phyloP scores from a whole-genome alignment of 2,797 vertebrate species.

The Sebastes iracundus region DNA sequence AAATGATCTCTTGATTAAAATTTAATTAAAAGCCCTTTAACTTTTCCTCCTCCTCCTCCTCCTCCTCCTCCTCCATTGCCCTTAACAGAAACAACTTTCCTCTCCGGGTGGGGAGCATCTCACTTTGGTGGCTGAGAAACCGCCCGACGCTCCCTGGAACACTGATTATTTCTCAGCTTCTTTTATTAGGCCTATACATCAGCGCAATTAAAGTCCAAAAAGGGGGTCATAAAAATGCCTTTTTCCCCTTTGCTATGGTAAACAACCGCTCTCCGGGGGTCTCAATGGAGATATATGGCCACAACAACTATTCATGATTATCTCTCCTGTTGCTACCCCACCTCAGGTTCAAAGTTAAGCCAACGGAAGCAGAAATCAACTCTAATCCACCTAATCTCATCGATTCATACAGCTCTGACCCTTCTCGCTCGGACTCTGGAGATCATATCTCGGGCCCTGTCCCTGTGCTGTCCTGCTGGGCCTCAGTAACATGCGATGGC shows the following conservation, averaged over 20 bases:
- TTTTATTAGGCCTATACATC: conserved; percentile 68
- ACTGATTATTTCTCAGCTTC: conserved; percentile 56
- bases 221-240: conserved; percentile 33
- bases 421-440: conserved; percentile 14
- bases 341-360: conserved; percentile 44
- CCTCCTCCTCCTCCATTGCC: conserved; percentile 42
- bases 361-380: conserved; percentile 38
- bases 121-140: conserved; percentile 46
- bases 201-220: conserved; percentile 53
- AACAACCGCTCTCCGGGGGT: conserved; percentile 21
- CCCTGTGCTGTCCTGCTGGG: conserved; percentile 18
- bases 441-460: conserved; percentile 51
- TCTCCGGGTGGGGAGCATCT: conserved; percentile 41
- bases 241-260: conserved; percentile 15
- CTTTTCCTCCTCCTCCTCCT: conserved; percentile 44
- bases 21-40: conserved; percentile 84
- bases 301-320: not conserved
- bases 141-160: conserved; percentile 41
- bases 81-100: conserved; percentile 66
- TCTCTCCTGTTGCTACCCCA: conserved; percentile 10
- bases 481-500: conserved; percentile 20
- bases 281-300: conserved; percentile 27
- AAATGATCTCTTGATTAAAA: conserved; percentile 85
- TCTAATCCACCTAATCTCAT: conserved; percentile 63
- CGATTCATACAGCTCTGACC: conserved; percentile 54